Evolutionary conservation across 2,888 invertebrate species (phyloP).

Genomic region (Metopia argyrocephala): DNA sequence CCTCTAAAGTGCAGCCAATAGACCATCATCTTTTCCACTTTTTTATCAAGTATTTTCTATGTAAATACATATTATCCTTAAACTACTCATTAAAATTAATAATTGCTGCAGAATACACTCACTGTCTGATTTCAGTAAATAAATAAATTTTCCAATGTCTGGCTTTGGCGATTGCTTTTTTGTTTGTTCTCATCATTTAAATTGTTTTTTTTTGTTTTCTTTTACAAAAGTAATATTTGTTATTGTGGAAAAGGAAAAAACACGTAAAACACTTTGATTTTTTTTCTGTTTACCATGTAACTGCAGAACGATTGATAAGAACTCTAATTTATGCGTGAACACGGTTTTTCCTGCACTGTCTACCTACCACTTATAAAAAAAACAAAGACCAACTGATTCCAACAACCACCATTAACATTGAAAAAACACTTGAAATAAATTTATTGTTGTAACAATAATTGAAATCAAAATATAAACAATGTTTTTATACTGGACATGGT

Average conservation of each 20-base stretch:
- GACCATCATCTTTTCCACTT: too few relatives aligned
- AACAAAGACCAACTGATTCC: not conserved
- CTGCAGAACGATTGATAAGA: conserved; percentile 56
- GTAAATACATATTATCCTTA: too few relatives aligned
- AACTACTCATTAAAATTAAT: too few relatives aligned
- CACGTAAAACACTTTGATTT: not conserved
- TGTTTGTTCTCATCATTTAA: conserved; percentile 8
- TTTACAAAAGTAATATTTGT: not conserved
- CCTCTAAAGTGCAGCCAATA: too few relatives aligned
- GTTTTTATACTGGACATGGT: not conserved
- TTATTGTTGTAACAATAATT: conserved; percentile 38
- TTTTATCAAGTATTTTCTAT: too few relatives aligned
- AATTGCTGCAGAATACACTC: too few relatives aligned
- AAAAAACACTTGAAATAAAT: not conserved
- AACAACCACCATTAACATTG: conserved; percentile 5
- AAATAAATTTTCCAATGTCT: conserved; percentile 44
- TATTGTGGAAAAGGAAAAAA: not conserved
- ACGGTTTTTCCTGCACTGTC: conserved; percentile 24
- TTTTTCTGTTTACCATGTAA: conserved; percentile 16
- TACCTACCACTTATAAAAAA: not conserved
- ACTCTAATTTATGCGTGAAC: conserved; percentile 60
- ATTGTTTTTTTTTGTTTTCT: not conserved
- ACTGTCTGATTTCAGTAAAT: not conserved
- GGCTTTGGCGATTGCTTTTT: too few relatives aligned
- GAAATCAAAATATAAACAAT: conserved; percentile 52